Percentiles rank a stretch among this genome's conserved stretches.
Conservation (phyloP, 2,113 vertebrate genomes). For the Onychostoma macrolepis region DNA sequence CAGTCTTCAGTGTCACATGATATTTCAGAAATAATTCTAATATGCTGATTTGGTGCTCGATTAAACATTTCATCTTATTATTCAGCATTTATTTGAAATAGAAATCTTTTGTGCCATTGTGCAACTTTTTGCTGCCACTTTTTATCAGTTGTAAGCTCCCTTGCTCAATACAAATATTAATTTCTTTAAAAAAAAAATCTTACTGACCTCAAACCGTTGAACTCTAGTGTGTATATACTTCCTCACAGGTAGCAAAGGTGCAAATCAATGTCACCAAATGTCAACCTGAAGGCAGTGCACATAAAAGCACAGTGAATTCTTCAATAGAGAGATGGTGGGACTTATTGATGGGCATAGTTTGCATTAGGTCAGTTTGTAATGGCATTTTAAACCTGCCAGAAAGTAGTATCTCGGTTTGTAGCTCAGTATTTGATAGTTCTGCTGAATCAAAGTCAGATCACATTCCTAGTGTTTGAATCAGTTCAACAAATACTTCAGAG, state of each 20-base stretch:
- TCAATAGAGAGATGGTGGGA: background rate
- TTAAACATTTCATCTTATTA: background rate
- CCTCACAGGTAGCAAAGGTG: background rate
- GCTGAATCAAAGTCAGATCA: background rate
- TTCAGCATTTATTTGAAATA: background rate
- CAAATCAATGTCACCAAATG: constrained; percentile 3
- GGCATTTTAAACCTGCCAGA: background rate
- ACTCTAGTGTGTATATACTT: background rate
- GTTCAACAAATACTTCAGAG: background rate
- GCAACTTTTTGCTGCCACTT: background rate
- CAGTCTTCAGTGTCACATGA: background rate
- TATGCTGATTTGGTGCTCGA: background rate
- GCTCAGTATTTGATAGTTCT: background rate
- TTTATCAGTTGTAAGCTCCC: background rate
- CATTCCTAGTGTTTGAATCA: background rate
- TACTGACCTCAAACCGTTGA: too few relatives aligned
- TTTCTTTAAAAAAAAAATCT: too few relatives aligned
- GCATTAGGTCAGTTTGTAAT: background rate
- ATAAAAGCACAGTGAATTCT: background rate
- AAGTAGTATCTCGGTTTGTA: background rate
- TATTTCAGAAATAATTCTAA: background rate
- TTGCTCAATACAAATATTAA: background rate
- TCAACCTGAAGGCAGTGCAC: background rate
- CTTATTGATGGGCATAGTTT: background rate
- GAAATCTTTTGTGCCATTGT: too few relatives aligned